Base-by-base conservation (phyloP, 2,797 vertebrate species). In the Triplophysa yarkandensis region DNA sequence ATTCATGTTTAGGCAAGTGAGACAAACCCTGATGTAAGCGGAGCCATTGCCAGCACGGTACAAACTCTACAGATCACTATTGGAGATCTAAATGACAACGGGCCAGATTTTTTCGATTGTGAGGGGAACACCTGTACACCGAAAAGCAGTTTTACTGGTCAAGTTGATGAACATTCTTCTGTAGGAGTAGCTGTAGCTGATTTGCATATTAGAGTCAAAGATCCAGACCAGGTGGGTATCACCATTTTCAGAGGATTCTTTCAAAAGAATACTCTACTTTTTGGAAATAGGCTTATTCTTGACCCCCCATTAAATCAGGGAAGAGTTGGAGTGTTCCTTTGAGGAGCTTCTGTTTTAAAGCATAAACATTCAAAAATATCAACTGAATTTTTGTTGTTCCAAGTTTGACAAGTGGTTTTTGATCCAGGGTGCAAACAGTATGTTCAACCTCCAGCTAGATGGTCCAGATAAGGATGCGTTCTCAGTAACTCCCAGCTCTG, bases 61-160 rank as follows among this genome's bases (percentile, higher is more conserved):
- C 84, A 89, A 0, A n/a, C 50, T 13, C 91, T 98, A 65, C 78
- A 78, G 2, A 83, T 98, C 76, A 76, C 11, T 3, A 93, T 99
- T 79, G 43, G 54, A 0, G 98, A 99, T 2, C 1, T 91, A 50
- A 98, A 98, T 19, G 96, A 99, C 87, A 92, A 97, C 81, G 65
- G 21, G 3, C 96, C 98, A 0, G 23, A 88, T 57, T 98, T 99
- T 85, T 98, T 94, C 83, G 81, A 77, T 36, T 98, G 96, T 82
- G 66, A 34, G 21, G 23, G 32, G 81, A 32, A 13, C 6, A 0
- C 3, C 1, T 98, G 96, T 71, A 0, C 8, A 7, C 11, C 16
- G 60, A 64, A 72, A 32, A 73, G 0, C 63, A 68, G 44, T 32
- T 98, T 98, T 85, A 86, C 0, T 0, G 94, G 90, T 43, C 86